Evolutionary conservation across 1,140 invertebrate genomes (phyloP).

Genomic region (Drosophila obscura): DNA sequence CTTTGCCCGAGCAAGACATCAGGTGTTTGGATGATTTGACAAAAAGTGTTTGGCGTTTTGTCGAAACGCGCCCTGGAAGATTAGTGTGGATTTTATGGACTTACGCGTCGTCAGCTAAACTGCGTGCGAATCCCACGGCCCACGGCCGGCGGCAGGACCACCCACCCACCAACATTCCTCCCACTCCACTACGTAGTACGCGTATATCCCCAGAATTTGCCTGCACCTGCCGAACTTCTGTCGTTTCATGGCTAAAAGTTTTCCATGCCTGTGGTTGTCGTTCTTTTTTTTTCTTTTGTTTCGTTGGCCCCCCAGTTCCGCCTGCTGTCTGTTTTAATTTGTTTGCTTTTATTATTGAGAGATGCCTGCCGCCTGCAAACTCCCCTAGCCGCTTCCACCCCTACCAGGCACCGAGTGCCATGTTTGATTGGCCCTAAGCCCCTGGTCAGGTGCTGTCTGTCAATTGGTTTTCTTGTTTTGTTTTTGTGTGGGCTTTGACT

Average conservation of each 20-base stretch:
- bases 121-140: conserved; percentile 60
- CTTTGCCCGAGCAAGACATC: conserved; percentile 66
- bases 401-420: conserved; percentile 5
- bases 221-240: conserved; percentile 71
- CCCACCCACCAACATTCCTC: neutral
- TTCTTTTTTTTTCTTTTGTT: conserved; percentile 28
- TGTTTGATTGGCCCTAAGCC: conserved; percentile 75
- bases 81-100: conserved; percentile 82
- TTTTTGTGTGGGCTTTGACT: conserved; percentile 52
- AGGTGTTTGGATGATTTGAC: conserved; percentile 80
- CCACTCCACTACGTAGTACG: too few species aligned
- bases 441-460: conserved; percentile 59
- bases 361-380: conserved; percentile 43
- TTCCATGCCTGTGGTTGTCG: conserved; percentile 62
- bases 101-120: conserved; percentile 71
- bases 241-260: conserved; percentile 77
- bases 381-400: neutral
- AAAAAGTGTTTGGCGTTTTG: conserved; percentile 79
- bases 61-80: conserved; percentile 70
- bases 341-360: conserved; percentile 83
- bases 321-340: conserved; percentile 81
- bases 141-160: conserved; percentile 8
- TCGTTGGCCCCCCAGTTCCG: conserved; percentile 5
- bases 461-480: conserved; percentile 48
- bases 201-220: neutral